Base-by-base conservation (phyloP, 2,888 invertebrate genomes). In the Choreutis nemorana region DNA sequence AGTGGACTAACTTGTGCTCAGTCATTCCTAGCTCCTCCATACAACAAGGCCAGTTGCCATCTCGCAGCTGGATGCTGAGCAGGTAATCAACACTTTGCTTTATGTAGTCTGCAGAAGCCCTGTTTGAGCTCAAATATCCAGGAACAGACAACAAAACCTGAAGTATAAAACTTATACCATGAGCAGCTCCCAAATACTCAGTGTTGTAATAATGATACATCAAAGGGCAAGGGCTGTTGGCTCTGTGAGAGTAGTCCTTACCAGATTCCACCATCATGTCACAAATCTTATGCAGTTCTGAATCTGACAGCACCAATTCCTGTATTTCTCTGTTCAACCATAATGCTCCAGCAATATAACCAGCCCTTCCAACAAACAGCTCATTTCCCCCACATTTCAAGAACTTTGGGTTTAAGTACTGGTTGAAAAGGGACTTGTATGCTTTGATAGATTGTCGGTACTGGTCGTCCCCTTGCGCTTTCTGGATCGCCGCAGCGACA, bases 321-420 rank as follows among this genome's bases (percentile, higher is more conserved):
- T 78, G 60, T 3, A 83, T 58, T 36, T 87, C 81, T 33, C 83
- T 79, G 11, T 79, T 72, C 15, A 94, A 56, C 87, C 90, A 90
- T 14, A 91, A 57, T 3, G 87, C 84, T 3, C 91, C 93, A 40
- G 87, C 86, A 1, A 94, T 56, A 47, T 89, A 94, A 0, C 94
- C 94, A 23, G 93, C 87, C 36, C 94, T 81, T 0, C 94, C 94
- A 1, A 93, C 91, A 48, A 94, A 87, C 12, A 92, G 70, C 59
- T 94, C 94, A 63, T 94, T 93, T 16, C 89, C 88, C 10, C 89
- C 89, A 48, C 83, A 82, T 48, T 81, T 80, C 7, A 85, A 64
- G 45, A 86, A 87, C 39, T 57, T 70, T 0, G 71, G 64, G 30
- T 60, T 57, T 13, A 77, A 43, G 35, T 61, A 77, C 6, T 47